Evolutionary conservation across 2,797 vertebrate species (phyloP).

Genomic region (Pipistrellus pipistrellus): DNA sequence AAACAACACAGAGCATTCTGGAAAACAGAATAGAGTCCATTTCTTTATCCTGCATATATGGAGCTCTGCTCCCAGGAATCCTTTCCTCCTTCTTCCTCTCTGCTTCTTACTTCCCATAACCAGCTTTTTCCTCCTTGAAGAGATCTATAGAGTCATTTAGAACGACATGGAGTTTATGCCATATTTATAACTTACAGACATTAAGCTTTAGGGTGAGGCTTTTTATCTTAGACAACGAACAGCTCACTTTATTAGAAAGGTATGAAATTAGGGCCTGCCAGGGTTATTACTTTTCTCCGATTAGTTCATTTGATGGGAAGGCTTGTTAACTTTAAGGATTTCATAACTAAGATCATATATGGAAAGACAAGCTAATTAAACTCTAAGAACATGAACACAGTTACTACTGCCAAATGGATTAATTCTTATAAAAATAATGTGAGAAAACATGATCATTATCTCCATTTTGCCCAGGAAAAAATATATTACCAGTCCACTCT

Average conservation of each 20-base stretch:
- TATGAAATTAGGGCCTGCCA: neutral
- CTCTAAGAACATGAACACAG: neutral
- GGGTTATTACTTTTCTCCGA: slow-evolving; percentile 12
- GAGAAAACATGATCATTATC: neutral
- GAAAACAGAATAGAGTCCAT: neutral
- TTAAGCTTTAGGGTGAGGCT: neutral
- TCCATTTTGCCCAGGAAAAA: slow-evolving; percentile 18
- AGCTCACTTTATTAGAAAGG: neutral
- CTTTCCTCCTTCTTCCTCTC: neutral
- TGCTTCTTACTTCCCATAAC: neutral
- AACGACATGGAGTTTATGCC: neutral
- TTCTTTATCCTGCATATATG: neutral
- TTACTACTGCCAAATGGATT: slow-evolving; percentile 8
- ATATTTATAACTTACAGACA: slow-evolving; percentile 2
- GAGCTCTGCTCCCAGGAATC: neutral
- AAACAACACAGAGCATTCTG: neutral
- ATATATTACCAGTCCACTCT: neutral
- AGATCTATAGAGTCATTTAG: neutral
- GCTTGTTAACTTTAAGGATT: neutral
- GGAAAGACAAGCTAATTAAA: slow-evolving; percentile 55
- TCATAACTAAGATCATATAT: neutral
- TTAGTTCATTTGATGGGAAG: slow-evolving; percentile 18
- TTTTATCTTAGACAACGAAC: neutral
- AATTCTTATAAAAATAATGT: slow-evolving; percentile 44
- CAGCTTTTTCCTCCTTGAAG: neutral